phyloP scores from a whole-genome alignment of 2,797 vertebrate genomes.

The Acrossocheilus fasciatus region DNA sequence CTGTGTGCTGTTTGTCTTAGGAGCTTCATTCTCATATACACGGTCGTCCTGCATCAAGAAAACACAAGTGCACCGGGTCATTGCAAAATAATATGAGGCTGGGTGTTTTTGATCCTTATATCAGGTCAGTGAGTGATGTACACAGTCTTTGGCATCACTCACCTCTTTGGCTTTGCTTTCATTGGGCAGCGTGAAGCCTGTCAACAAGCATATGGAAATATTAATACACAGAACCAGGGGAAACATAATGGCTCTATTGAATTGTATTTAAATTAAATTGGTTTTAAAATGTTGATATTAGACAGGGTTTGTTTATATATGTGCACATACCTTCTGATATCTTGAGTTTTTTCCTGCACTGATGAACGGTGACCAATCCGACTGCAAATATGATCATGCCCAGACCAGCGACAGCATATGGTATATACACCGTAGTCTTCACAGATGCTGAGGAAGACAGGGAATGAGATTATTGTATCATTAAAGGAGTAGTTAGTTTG shows the following conservation, averaged over 20 bases:
- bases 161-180: neutral
- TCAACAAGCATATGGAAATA: neutral
- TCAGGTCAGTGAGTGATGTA: neutral
- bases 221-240: neutral
- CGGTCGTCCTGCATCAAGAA: neutral
- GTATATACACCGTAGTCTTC: neutral
- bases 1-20: neutral
- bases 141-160: no score
- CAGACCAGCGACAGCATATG: neutral
- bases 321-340: neutral
- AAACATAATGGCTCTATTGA: neutral
- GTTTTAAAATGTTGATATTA: neutral
- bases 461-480: neutral
- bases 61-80: neutral
- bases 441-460: neutral
- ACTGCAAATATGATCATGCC: neutral
- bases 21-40: neutral
- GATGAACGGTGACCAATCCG: neutral
- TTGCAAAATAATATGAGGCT: neutral
- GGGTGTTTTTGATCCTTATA: neutral
- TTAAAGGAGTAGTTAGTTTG: neutral
- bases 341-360: neutral
- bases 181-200: neutral
- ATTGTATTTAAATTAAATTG: neutral
- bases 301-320: no score